Percentiles rank a stretch among this genome's conserved stretches.
Conservation (phyloP, 2,797 vertebrate species). For the Setipinna tenuifilis region DNA sequence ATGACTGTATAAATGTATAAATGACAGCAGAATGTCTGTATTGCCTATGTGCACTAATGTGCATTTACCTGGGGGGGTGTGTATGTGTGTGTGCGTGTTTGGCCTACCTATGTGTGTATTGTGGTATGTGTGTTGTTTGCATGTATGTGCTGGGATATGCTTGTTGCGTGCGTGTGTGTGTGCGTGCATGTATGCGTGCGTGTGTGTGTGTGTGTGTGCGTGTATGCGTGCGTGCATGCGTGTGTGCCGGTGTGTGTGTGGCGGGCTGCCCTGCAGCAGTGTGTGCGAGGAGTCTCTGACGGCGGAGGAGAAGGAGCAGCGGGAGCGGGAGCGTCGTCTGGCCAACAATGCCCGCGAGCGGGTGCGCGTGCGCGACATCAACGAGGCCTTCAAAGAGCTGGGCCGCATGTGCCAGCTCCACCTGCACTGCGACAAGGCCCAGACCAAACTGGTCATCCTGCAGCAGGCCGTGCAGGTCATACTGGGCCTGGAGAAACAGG, state of each 20-base stretch:
- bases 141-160: too few relatives aligned
- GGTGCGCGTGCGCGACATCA: slow-evolving; percentile 97
- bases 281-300: slow-evolving; percentile 92
- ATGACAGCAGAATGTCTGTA: too few relatives aligned
- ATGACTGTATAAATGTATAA: too few relatives aligned
- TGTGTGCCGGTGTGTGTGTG: slow-evolving; percentile 3
- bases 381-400: slow-evolving; percentile 99
- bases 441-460: slow-evolving; percentile 99
- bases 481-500: slow-evolving; percentile 99
- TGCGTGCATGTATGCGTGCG: background rate
- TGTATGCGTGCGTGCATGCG: background rate
- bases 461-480: slow-evolving; percentile 99
- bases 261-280: slow-evolving; percentile 21
- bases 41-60: too few relatives aligned
- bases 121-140: too few relatives aligned
- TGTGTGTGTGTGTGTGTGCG: background rate
- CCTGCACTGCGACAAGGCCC: slow-evolving; percentile 97
- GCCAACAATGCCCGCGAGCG: slow-evolving; percentile 97
- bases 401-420: slow-evolving; percentile 98
- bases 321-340: slow-evolving; percentile 96
- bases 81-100: too few relatives aligned
- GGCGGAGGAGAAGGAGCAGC: slow-evolving; percentile 96
- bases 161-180: background rate
- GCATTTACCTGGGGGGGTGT: too few relatives aligned
- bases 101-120: too few relatives aligned